Base-by-base conservation (phyloP, 1,140 invertebrate genomes). In the Drosophila seguyi region DNA sequence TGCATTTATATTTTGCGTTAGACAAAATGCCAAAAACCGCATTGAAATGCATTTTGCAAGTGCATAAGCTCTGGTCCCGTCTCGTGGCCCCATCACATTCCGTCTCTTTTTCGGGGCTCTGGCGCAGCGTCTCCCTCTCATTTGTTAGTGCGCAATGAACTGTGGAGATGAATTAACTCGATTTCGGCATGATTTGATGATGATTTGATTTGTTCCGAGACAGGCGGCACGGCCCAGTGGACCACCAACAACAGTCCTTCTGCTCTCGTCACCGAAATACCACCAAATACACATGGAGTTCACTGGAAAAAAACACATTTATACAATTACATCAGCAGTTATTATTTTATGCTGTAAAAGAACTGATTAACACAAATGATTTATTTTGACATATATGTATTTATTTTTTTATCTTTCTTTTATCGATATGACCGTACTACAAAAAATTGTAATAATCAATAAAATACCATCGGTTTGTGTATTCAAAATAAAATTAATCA, bases 111-210 rank as follows among this genome's bases (percentile, higher is more conserved):
- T 41, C 61, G 42, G 18, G 7, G 14, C 27, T 8, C 7, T 16
- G 4, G 5, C 18, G 13, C 68, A 22, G 18, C 50, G 36, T 57
- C 52, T 72, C 68, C 52, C 53, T 58, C 52, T 72, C 34, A 63
- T 76, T 85, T 68, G 82, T 81, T 86, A 57, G 73, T 73, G 75
- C 60, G 75, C 84, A 78, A 79, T 90, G 84, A 88, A 90, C 84
- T 84, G 80, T 66, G 80, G 68, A 63, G 61, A 63, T 31, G 74
- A 88, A 88, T 88, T 88, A 88, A 88, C 77, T 88, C 77, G 79
- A 84, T 85, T 88, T 90, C 56, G 85, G 53, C 48, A 59, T 80
- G 85, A 90, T 88, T 84, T 85, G 85, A 90, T 90, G 84, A 75
- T 90, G 81, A 90, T 90, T 90, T 81, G 85, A 90, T 88, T 88